Percentiles rank a stretch among this genome's conserved stretches.
phyloP scores from a whole-genome alignment of 2,888 invertebrate genomes.

The Tenthredo mesomela region DNA sequence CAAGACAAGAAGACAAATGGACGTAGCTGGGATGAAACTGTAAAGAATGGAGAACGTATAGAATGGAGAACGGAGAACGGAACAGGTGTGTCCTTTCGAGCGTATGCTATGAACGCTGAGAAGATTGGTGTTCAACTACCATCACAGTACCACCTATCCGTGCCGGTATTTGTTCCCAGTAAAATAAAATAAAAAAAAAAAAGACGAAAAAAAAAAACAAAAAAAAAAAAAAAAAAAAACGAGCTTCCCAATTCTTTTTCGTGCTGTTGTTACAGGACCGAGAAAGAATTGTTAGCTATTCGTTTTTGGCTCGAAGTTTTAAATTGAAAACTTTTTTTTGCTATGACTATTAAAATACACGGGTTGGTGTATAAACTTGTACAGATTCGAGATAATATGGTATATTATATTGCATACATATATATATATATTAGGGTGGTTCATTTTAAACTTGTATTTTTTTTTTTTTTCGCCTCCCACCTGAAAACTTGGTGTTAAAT shows the following conservation, averaged over 20 bases:
- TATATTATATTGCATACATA: no score
- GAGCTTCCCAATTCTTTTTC: conserved; percentile 4
- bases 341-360: conserved; percentile 9
- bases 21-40: neutral
- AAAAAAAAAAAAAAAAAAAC: neutral
- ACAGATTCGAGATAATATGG: neutral
- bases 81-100: conserved; percentile 32
- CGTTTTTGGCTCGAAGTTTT: conserved; percentile 30
- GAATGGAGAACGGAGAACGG: neutral
- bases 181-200: neutral
- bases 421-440: no score
- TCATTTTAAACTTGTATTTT: no score
- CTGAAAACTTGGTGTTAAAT: no score
- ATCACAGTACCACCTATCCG: neutral
- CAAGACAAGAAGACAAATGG: conserved; percentile 42
- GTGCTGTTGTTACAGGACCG: neutral
- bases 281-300: conserved; percentile 16
- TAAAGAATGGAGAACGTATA: conserved; percentile 5
- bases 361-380: neutral
- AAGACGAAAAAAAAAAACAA: no score
- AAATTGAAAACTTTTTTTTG: conserved; percentile 48
- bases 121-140: conserved; percentile 35
- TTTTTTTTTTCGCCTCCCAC: no score
- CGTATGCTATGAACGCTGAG: neutral
- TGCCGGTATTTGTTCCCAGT: conserved; percentile 21